phyloP scores from a whole-genome alignment of 2,888 invertebrate species.

The Nemoura dubitans region DNA sequence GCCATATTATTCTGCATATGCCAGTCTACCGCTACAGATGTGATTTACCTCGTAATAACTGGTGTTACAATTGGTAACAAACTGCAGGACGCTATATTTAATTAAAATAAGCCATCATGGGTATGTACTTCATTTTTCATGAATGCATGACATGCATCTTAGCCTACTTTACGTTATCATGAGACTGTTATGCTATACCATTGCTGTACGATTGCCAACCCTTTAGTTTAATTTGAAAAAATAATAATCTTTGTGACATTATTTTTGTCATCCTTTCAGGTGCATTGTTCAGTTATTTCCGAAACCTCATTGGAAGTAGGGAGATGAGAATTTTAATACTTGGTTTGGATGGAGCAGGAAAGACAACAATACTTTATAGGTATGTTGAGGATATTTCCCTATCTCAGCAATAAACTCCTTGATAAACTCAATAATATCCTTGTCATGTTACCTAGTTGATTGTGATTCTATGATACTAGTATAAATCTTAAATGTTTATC shows the following conservation, averaged over 20 bases:
- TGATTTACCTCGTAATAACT: background rate
- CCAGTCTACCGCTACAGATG: constrained; percentile 20
- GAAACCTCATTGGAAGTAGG: constrained; percentile 92
- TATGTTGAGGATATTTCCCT: constrained; percentile 48
- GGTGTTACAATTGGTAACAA: background rate
- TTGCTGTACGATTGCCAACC: too few species aligned
- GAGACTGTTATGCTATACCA: background rate
- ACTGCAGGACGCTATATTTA: background rate
- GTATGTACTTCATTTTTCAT: constrained; percentile 36
- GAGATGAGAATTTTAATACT: constrained; percentile 98
- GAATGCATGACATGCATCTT: background rate
- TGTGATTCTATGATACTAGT: background rate
- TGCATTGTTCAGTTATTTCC: constrained; percentile 96
- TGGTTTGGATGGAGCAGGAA: constrained; percentile 98
- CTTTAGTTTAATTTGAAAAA: too few species aligned
- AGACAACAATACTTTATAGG: constrained; percentile 98
- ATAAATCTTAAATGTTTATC: background rate
- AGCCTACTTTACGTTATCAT: background rate
- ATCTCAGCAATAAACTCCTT: too few species aligned
- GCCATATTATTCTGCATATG: background rate
- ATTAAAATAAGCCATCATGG: constrained; percentile 31
- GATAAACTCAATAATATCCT: too few species aligned
- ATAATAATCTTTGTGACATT: background rate
- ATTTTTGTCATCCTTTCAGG: constrained; percentile 68
- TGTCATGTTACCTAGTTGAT: background rate